Conservation (phyloP, 2,113 vertebrate genomes). For the Gobiocypris rarus region DNA sequence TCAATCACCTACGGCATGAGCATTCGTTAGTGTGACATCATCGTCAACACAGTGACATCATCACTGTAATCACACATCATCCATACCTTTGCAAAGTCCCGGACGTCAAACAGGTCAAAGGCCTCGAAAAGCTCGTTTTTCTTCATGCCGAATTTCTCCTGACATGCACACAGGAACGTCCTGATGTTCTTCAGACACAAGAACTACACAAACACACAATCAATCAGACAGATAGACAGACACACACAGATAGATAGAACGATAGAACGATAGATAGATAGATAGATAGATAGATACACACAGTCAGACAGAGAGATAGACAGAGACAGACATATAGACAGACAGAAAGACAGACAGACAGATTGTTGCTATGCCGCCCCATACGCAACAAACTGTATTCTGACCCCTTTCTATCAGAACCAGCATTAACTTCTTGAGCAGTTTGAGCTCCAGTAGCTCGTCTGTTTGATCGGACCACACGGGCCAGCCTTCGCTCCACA, state of each 20-base stretch:
- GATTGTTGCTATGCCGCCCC: too few relatives aligned
- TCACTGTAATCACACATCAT: neutral
- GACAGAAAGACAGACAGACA: neutral
- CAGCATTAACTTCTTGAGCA: too few relatives aligned
- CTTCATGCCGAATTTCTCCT: conserved; percentile 84
- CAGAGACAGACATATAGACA: neutral
- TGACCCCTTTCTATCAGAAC: too few relatives aligned
- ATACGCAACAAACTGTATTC: too few relatives aligned
- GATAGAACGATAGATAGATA: rapidly evolving
- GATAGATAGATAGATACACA: too few relatives aligned
- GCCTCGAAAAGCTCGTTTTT: conserved; percentile 90
- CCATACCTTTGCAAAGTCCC: conserved; percentile 91
- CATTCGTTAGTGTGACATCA: neutral
- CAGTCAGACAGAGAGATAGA: too few relatives aligned
- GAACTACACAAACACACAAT: conserved; percentile 76
- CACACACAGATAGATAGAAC: rapidly evolving
- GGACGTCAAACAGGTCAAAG: conserved; percentile 94
- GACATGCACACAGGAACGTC: conserved; percentile 84
- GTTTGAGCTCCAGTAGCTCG: too few relatives aligned
- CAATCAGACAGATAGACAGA: neutral
- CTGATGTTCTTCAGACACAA: conserved; percentile 96
- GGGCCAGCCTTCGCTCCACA: too few relatives aligned
- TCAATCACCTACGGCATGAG: conserved; percentile 41
- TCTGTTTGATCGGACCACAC: too few relatives aligned
- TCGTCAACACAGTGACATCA: conserved; percentile 4